Percentiles rank a stretch among this genome's conserved stretches.
These are phyloP conservation scores for Mormyrus iriodes DNA, from an alignment of 2,113 vertebrate species.

Conservation along the genomic window DNA sequence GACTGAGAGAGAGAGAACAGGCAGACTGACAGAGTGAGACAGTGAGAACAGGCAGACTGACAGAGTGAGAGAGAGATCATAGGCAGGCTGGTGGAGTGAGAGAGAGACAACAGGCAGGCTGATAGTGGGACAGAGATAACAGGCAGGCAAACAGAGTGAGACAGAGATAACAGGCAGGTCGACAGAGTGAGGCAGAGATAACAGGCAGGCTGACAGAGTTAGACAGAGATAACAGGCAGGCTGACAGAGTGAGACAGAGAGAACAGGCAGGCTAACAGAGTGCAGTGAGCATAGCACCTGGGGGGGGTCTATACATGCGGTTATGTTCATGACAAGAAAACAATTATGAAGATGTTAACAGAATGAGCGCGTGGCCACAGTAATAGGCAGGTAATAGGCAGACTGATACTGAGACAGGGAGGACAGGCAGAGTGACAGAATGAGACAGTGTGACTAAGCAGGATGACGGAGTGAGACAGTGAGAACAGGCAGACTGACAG, in stretches of 20 bases:
- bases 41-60: not conserved
- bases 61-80: not conserved
- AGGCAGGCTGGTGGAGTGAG: not conserved
- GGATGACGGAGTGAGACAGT: not conserved
- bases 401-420: not conserved
- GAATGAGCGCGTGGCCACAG: too few species aligned
- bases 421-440: not conserved
- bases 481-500: not conserved
- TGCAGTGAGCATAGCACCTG: too few species aligned
- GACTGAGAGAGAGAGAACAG: not conserved
- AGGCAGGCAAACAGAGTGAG: not conserved
- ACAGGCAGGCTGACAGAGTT: not conserved
- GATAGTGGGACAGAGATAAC: not conserved
- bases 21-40: not conserved
- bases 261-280: not conserved
- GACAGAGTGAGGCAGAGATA: not conserved
- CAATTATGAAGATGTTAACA: too few species aligned
- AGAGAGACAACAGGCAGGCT: not conserved
- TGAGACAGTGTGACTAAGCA: not conserved
- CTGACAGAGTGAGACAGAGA: not conserved
- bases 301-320: too few species aligned
- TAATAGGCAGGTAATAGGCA: not conserved
- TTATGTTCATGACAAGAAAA: too few species aligned
- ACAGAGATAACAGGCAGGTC: not conserved
- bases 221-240: not conserved